Evolutionary conservation across 2,888 invertebrate species (phyloP), one percentile per base, ranked within the genome.

Genomic region (Deilephila porcellus): DNA sequence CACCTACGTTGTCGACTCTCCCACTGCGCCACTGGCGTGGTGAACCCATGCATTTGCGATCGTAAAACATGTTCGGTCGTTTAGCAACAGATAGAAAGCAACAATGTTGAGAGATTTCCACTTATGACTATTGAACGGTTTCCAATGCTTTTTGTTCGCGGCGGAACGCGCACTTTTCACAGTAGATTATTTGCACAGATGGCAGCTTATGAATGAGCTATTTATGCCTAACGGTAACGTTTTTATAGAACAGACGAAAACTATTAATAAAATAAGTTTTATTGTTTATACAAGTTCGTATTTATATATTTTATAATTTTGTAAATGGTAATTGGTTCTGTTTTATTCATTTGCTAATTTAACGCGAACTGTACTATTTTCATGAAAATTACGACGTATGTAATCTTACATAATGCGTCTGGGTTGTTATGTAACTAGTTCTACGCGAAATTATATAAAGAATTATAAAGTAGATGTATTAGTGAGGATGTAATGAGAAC

Each of bases 51-150:
- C 72, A 59, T 72, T 59, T 64, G 64, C 34, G 25, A 59, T 45
- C 72, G 59, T 72, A 72, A 72, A 72, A 64, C 64, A 67, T 72
- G 32, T 32, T 52, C 20, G 53, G 25, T 67, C 67, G 67, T 67
- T 67, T 52, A 67, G 67, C 25, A 67, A 72, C 72, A 64, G 73
- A 73, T 73, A 71, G 73, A 70, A 73, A 73, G 73, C 79, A 78
- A 81, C 81, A 78, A 76, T 80, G 81, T 81, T 75, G 76, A 59
- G 70, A 76, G 75, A 78, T 78, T 80, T 76, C 75, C 74, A 77
- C 77, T 79, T 76, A 71, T 77, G 79, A 62, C 73, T 67, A 37
- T 37, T 37, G 72, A 56, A 34, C 64, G 59, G 37, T 25, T 64
- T 59, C 59, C 29, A 63, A 72, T 20, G 64, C 64, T 72, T 72